phyloP scores from a whole-genome alignment of 1,140 invertebrate genomes.

The Aporrectodea caliginosa region DNA sequence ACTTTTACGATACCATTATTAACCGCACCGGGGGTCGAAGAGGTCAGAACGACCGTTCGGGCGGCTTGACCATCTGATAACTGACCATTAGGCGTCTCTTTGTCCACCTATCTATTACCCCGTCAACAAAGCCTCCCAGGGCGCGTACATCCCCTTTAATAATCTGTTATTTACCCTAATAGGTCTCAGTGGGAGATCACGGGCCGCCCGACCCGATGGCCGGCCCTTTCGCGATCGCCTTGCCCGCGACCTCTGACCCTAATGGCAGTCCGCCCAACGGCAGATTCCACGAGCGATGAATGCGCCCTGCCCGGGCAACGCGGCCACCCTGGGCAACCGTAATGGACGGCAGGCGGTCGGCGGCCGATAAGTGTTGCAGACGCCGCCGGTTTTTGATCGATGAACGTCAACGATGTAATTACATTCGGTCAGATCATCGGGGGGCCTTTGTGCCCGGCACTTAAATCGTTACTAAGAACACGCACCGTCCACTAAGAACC shows the following conservation, averaged over 20 bases:
- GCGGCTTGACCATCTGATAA: neutral
- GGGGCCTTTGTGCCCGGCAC: neutral
- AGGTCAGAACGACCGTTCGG: neutral
- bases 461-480: neutral
- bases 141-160: neutral
- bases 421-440: neutral
- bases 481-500: too few relatives aligned
- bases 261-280: neutral
- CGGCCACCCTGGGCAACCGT: neutral
- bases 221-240: neutral
- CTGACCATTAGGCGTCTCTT: neutral
- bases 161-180: slow-evolving; percentile 1
- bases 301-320: neutral
- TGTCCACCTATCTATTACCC: neutral
- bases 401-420: neutral
- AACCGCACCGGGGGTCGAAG: neutral
- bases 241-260: neutral
- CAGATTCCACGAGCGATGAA: neutral
- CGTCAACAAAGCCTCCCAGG: neutral
- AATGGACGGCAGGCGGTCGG: neutral
- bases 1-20: neutral
- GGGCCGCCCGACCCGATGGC: neutral
- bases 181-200: neutral
- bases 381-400: neutral
- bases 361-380: neutral